phyloP scores from a whole-genome alignment of 2,797 vertebrate genomes.

The Philypnodon macrostomus region DNA sequence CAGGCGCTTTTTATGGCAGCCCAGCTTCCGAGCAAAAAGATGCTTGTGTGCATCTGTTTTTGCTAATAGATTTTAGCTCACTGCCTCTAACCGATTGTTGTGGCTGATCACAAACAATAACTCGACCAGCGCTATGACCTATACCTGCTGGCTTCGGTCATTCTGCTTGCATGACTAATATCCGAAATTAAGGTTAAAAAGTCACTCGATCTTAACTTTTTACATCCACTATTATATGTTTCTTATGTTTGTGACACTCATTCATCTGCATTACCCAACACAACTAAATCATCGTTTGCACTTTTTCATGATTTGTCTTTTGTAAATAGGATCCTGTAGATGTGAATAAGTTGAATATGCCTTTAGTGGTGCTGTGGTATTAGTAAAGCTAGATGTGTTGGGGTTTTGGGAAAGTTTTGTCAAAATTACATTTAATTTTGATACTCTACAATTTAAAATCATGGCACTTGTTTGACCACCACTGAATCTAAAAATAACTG shows the following conservation, averaged over 20 bases:
- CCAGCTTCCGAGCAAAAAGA: conserved; percentile 33
- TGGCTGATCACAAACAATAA: conserved; percentile 9
- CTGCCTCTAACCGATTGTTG: conserved; percentile 26
- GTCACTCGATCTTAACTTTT: conserved; percentile 12
- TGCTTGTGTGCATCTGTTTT: conserved; percentile 31
- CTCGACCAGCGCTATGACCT: conserved; percentile 4
- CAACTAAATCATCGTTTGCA: conserved; percentile 19
- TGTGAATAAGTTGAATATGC: neutral
- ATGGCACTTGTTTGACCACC: neutral
- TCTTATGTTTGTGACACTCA: conserved; percentile 16
- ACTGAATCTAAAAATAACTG: neutral
- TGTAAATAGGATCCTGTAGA: neutral
- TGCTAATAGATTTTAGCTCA: conserved; percentile 16
- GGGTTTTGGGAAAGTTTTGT: neutral
- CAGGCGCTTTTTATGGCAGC: conserved; percentile 10
- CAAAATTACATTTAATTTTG: neutral
- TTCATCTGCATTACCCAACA: conserved; percentile 22
- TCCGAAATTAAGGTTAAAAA: conserved; percentile 4
- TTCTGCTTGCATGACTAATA: conserved; percentile 60
- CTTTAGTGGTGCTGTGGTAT: neutral
- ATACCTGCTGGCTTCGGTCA: conserved; percentile 19
- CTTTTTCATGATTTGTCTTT: conserved; percentile 9
- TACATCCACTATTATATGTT: conserved; percentile 5
- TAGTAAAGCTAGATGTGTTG: too few species aligned
- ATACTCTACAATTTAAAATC: neutral